Conservation (phyloP, 2,797 vertebrate genomes). For the Alca torda region DNA sequence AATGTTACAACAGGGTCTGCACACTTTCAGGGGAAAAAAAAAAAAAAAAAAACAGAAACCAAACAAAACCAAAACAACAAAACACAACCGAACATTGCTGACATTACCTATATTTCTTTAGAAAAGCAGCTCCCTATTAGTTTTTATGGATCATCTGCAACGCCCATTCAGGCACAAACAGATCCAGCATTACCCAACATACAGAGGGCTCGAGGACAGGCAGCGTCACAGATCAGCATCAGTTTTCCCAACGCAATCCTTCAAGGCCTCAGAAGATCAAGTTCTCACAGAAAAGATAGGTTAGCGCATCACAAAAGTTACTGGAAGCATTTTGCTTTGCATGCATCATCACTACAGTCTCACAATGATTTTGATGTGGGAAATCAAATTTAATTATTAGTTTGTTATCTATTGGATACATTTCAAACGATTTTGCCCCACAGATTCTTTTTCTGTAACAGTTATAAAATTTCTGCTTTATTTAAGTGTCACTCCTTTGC, state of each 20-base stretch:
- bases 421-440: not conserved
- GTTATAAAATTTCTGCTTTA: not conserved
- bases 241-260: not conserved
- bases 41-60: too few relatives aligned
- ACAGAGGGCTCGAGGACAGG: not conserved
- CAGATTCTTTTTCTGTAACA: not conserved
- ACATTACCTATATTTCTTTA: not conserved
- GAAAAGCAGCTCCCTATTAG: not conserved
- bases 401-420: not conserved
- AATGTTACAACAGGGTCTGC: not conserved
- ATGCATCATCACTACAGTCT: not conserved
- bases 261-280: not conserved
- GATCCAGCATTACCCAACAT: not conserved
- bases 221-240: not conserved
- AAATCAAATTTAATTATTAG: not conserved
- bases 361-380: not conserved
- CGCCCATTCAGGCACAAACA: not conserved
- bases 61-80: too few relatives aligned
- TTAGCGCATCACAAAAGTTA: not conserved
- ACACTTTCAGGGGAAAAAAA: not conserved
- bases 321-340: not conserved
- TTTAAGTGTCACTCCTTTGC: not conserved
- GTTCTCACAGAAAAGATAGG: not conserved
- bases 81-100: not conserved
- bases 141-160: not conserved